Evolutionary conservation across 2,113 vertebrate genomes (phyloP).

Genomic region (Mus spicilegus): DNA sequence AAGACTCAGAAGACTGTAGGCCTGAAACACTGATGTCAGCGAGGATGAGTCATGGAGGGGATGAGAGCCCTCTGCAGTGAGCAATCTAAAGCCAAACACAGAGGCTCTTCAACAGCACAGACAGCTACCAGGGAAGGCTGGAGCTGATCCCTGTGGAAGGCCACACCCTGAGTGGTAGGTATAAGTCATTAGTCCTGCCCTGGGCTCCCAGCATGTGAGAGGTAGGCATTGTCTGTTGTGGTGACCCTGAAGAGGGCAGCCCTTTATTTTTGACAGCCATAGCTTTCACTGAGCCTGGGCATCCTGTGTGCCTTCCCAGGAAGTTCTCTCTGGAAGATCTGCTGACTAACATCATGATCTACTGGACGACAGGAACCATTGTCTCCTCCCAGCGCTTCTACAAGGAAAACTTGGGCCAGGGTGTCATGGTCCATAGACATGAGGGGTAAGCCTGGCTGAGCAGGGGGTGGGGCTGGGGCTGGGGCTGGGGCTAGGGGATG

Average conservation of each 20-base stretch:
- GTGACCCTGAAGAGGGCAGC: not conserved
- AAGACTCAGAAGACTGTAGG: not conserved
- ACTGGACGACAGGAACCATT: slow-evolving; percentile 87
- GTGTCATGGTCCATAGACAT: slow-evolving; percentile 80
- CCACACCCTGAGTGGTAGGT: not conserved
- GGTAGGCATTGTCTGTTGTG: not conserved
- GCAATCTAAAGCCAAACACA: not conserved
- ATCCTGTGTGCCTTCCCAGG: slow-evolving; percentile 73
- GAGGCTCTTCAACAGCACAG: not conserved
- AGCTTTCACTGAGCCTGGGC: not conserved
- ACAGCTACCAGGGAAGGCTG: not conserved
- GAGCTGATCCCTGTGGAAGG: not conserved
- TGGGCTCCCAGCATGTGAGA: not conserved
- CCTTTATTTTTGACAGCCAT: not conserved
- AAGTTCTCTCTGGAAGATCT: slow-evolving; percentile 88
- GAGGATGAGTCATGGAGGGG: too few relatives aligned
- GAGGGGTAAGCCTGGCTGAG: slow-evolving; percentile 76
- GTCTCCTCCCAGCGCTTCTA: slow-evolving; percentile 88
- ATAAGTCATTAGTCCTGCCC: too few relatives aligned
- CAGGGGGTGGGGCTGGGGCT: not conserved
- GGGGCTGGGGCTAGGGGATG: not conserved
- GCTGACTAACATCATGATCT: slow-evolving; percentile 90
- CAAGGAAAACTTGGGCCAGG: slow-evolving; percentile 85
- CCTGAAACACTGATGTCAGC: not conserved
- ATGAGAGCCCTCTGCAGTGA: not conserved